These are phyloP conservation scores for Hemibates koningsi DNA, from an alignment of 2,113 vertebrate genomes.

Conservation along the genomic window DNA sequence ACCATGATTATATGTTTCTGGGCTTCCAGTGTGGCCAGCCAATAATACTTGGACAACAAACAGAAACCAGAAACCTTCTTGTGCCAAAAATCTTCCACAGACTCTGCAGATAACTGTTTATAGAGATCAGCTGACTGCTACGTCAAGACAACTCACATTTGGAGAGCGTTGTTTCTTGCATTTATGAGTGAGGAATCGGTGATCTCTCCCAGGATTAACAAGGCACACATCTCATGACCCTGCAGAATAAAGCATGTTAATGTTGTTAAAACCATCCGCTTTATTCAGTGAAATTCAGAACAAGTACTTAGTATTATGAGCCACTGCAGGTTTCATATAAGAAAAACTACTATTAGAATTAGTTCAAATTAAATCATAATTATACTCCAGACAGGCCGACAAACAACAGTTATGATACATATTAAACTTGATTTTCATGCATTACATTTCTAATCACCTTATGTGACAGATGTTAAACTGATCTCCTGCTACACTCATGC, in stretches of 20 bases:
- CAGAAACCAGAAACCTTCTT: not conserved
- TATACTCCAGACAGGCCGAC: not conserved
- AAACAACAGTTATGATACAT: not conserved
- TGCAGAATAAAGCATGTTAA: conserved; percentile 43
- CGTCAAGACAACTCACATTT: conserved; percentile 80
- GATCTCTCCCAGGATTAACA: conserved; percentile 93
- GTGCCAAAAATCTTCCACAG: not conserved
- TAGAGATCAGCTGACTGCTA: not conserved
- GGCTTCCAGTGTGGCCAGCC: not conserved
- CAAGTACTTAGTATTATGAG: not conserved
- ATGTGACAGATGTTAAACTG: not conserved
- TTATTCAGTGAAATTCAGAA: not conserved
- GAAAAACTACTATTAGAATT: not conserved
- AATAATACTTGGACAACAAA: not conserved
- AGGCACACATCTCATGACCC: conserved; percentile 97
- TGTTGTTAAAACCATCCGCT: not conserved
- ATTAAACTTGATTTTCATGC: not conserved
- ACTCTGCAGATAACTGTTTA: not conserved
- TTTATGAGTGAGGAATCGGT: conserved; percentile 92
- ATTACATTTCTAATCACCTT: not conserved
- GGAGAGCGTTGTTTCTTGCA: conserved; percentile 88
- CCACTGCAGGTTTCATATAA: not conserved
- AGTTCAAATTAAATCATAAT: not conserved
- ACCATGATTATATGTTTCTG: not conserved
- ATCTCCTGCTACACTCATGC: not conserved